Conservation (phyloP, 2,113 vertebrate species). For the Aleadryas rufinucha region DNA sequence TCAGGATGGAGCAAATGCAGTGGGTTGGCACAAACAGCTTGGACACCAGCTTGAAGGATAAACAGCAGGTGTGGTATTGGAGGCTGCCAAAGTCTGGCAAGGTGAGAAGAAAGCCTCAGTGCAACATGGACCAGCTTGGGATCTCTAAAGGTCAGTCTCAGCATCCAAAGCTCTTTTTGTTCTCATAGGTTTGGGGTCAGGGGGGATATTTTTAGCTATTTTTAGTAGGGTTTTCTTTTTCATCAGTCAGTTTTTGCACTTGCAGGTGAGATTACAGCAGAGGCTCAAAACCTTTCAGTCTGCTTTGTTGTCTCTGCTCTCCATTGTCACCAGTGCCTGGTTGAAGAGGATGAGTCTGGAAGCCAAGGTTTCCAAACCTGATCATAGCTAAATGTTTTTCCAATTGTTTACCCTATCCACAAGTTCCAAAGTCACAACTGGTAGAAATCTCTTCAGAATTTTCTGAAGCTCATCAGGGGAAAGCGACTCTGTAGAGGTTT, state of each 20-base stretch:
- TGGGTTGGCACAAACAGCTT: not conserved
- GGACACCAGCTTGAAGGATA: not conserved
- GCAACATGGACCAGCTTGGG: not conserved
- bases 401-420: not conserved
- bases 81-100: not conserved
- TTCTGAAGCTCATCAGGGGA: not conserved
- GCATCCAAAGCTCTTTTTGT: not conserved
- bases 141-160: not conserved
- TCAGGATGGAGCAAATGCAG: not conserved
- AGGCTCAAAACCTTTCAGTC: not conserved
- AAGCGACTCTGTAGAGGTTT: not conserved
- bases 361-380: not conserved
- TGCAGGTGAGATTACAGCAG: not conserved
- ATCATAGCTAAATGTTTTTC: not conserved
- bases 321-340: not conserved
- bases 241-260: not conserved
- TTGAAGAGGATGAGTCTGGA: not conserved
- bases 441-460: not conserved
- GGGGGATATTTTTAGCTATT: not conserved
- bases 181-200: not conserved
- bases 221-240: not conserved
- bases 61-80: not conserved
- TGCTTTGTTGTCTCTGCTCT: not conserved
- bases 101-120: not conserved
- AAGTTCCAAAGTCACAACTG: fast-evolving